Evolutionary conservation across 1,140 invertebrate genomes (phyloP), one percentile per base, ranked within the genome.

Genomic region (Kradibia gibbosae): DNA sequence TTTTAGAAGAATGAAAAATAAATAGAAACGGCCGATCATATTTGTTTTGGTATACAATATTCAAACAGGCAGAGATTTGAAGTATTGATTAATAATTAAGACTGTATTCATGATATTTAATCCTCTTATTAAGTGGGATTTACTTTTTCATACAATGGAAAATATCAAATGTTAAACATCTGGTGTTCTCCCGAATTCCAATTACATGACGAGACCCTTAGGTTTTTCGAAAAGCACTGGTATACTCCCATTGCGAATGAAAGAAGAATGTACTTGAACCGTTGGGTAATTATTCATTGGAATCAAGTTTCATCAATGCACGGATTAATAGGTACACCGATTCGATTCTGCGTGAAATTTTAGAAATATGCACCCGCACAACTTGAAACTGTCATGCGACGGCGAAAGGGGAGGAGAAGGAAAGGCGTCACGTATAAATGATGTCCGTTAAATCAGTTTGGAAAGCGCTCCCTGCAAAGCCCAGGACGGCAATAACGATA

Each of bases 381-480:
- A 67, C 62, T 67, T 67, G 62, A 67, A 67, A 39, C 62, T 67
- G 62, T 67, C 62, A 39, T 2, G 50, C 13, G 50, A 8, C 22
- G 20, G 10, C 13, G 50, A 20, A 53, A 4, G 50, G 50, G 13
- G 4, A 11, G 50, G 10, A 20, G 57, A 3, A 62, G 10, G n/a
- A 25, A 31, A 13, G 72, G 72, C 42, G 36, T 42, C 74, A 36
- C 25, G 39, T 34, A 78, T 53, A 72, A 62, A 74, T 25, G 70
- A 65, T 80, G 22, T 34, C 71, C 67, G 78, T 84, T 83, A 83
- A 81, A 81, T 81, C 72, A 75, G 78, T 48, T 50, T 48, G 34
- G 78, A 80, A 36, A 48, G 71, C 70, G 25, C n/a, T 28, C n/a
- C 8, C 28, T 50, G 39, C 53, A 53, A 50, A 67, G 60, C 28